Conservation (phyloP, 2,113 vertebrate genomes). For the Clarias batrachus region DNA sequence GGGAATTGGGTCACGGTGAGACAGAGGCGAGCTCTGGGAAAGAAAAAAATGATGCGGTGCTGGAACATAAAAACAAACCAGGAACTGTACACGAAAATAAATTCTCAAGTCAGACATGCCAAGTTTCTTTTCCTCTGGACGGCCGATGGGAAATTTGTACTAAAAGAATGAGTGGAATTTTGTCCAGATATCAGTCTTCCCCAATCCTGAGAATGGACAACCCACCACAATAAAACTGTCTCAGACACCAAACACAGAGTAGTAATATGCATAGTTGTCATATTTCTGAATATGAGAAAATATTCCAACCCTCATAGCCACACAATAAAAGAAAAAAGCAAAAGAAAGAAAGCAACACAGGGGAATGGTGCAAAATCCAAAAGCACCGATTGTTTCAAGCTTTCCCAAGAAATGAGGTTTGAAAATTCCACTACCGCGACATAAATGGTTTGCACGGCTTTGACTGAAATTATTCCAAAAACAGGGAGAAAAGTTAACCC, state of each 20-base stretch:
- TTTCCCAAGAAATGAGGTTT: not conserved
- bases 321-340: not conserved
- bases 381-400: not conserved
- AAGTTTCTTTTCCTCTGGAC: not conserved
- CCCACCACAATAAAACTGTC: constrained; percentile 61
- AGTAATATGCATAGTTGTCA: constrained; percentile 55
- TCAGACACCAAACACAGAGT: constrained; percentile 53
- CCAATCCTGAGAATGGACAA: constrained; percentile 55
- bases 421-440: not conserved
- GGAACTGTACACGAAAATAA: not conserved
- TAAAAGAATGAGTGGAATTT: constrained; percentile 40
- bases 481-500: not conserved
- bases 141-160: not conserved
- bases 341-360: not conserved
- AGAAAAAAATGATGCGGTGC: not conserved
- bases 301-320: constrained; percentile 7
- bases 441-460: not conserved
- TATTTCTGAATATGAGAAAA: constrained; percentile 36
- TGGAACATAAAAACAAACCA: constrained; percentile 2
- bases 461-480: not conserved
- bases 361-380: not conserved
- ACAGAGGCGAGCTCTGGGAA: not conserved
- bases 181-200: constrained; percentile 22
- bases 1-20: not conserved
- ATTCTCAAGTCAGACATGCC: not conserved